phyloP scores from a whole-genome alignment of 2,888 invertebrate species.

The Tanypteryx hageni region DNA sequence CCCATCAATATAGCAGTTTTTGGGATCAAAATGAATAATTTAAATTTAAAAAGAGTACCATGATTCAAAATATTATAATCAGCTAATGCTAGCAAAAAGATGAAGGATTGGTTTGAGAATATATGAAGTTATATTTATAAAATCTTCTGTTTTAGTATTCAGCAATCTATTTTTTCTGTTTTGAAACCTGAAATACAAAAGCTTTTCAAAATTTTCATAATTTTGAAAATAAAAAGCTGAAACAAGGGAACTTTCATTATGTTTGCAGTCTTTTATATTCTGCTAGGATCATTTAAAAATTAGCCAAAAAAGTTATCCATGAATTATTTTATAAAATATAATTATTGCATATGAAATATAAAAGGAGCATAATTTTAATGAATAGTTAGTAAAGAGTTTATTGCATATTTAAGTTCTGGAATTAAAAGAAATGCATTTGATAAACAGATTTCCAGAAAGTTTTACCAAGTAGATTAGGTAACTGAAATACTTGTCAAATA shows the following conservation, averaged over 20 bases:
- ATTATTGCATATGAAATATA: neutral
- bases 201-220: neutral
- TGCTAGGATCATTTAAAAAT: neutral
- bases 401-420: neutral
- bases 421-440: neutral
- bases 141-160: neutral
- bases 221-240: neutral
- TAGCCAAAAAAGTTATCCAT: neutral
- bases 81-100: neutral
- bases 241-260: conserved; percentile 4
- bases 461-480: neutral
- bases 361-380: neutral
- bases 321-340: neutral
- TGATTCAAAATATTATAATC: neutral
- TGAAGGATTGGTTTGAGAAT: neutral
- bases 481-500: neutral
- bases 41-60: no score
- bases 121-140: neutral
- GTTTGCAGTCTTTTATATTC: neutral
- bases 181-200: conserved; percentile 23
- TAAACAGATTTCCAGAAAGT: neutral
- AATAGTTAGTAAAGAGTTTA: neutral
- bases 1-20: no score
- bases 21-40: no score
- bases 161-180: neutral